phyloP scores from a whole-genome alignment of 2,113 vertebrate species.

The Anhinga anhinga region DNA sequence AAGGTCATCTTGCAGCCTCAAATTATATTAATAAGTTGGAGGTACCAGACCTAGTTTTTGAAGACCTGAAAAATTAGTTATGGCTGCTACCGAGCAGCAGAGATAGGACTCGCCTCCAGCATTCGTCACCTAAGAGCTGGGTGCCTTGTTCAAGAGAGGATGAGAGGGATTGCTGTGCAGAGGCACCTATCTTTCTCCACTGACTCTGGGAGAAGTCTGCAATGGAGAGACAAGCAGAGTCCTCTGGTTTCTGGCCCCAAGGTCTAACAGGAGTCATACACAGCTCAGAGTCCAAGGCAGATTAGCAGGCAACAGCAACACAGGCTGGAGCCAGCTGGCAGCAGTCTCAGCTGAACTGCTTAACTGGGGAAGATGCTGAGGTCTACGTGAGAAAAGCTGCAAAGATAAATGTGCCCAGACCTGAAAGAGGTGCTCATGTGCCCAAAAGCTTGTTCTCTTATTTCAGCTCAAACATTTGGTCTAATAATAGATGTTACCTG shows the following conservation, averaged over 20 bases:
- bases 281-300: background rate
- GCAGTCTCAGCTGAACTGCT: background rate
- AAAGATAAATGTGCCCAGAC: background rate
- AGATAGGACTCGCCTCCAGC: background rate
- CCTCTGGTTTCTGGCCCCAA: background rate
- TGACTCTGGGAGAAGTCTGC: background rate
- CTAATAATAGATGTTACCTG: background rate
- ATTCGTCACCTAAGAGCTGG: background rate
- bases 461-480: background rate
- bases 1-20: slow-evolving; percentile 6
- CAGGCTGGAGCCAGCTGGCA: slow-evolving; percentile 9
- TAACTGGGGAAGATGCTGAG: background rate
- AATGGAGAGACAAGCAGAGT: background rate
- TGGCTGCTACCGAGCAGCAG: background rate
- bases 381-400: background rate
- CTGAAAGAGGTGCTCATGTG: background rate
- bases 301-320: background rate
- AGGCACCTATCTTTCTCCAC: background rate
- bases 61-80: background rate
- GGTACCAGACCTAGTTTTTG: background rate
- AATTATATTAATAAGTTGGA: background rate
- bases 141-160: background rate
- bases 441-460: background rate
- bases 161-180: background rate
- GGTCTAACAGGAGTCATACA: background rate